phyloP scores from a whole-genome alignment of 2,113 vertebrate genomes.

The Prunella fulvescens region DNA sequence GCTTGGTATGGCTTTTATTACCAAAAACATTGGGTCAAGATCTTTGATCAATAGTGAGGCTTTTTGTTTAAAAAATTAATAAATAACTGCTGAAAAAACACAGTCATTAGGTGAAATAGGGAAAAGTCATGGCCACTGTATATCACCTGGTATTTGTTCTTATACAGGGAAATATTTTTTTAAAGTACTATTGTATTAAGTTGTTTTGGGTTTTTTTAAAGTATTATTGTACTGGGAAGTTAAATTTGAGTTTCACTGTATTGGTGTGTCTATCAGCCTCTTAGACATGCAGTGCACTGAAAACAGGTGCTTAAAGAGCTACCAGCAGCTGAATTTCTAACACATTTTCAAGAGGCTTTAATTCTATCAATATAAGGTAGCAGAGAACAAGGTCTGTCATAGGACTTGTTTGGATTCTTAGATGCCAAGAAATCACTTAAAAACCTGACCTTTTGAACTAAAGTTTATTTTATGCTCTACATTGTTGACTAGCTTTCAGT shows the following conservation, averaged over 20 bases:
- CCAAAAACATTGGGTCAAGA: constrained; percentile 23
- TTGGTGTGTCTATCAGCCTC: background rate
- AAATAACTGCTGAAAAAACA: background rate
- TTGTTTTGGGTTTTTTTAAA: background rate
- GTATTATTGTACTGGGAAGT: background rate
- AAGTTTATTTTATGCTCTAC: background rate
- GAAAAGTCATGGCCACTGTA: background rate
- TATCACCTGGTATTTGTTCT: background rate
- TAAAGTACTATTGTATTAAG: background rate
- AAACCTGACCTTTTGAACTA: background rate
- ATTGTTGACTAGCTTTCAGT: background rate
- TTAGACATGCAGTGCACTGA: background rate
- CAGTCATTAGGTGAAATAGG: constrained; percentile 52
- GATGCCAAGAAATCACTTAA: background rate
- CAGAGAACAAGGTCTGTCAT: background rate
- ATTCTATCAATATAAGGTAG: background rate
- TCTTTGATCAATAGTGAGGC: constrained; percentile 63
- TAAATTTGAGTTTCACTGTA: background rate
- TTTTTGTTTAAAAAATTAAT: background rate
- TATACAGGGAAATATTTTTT: background rate
- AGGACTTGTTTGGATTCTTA: background rate
- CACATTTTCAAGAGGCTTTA: background rate
- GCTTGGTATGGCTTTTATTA: background rate
- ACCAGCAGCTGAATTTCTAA: background rate
- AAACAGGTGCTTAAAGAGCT: background rate